Evolutionary conservation across 2,888 invertebrate genomes (phyloP).

Genomic region (Drosophila tanythrix): DNA sequence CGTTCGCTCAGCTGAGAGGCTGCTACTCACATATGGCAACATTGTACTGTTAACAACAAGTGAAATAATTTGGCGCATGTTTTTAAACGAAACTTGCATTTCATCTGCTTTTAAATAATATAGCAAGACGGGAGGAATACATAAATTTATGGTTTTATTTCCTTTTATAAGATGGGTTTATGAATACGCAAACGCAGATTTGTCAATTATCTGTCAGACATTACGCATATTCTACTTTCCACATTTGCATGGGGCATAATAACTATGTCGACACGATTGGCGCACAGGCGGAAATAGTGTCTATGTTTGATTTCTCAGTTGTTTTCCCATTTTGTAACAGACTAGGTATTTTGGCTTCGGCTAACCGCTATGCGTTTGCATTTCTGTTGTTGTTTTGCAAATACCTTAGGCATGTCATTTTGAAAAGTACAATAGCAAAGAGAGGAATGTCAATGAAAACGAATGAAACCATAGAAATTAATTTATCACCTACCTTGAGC

Average conservation of each 20-base stretch:
- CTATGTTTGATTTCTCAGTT: neutral
- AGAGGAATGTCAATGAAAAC: constrained; percentile 75
- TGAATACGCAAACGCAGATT: constrained; percentile 25
- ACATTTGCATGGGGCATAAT: neutral
- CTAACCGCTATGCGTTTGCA: constrained; percentile 13
- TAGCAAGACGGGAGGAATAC: too few relatives aligned
- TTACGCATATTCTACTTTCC: constrained; percentile 9
- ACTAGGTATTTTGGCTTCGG: constrained; percentile 31
- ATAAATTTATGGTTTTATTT: constrained; percentile 3
- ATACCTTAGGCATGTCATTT: constrained; percentile 60
- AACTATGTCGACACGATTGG: neutral
- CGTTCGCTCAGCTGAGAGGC: constrained; percentile 34
- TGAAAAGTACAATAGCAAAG: constrained; percentile 67
- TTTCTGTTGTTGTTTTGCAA: constrained; percentile 30
- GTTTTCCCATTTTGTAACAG: neutral
- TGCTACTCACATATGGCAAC: constrained; percentile 28
- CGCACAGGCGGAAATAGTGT: too few relatives aligned
- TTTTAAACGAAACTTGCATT: constrained; percentile 3
- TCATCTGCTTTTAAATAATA: neutral
- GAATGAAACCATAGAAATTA: constrained; percentile 79
- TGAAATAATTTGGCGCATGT: constrained; percentile 14
- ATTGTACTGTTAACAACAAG: constrained; percentile 43
- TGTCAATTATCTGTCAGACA: constrained; percentile 38
- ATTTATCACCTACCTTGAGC: constrained; percentile 76
- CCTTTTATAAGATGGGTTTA: constrained; percentile 5